Percentiles rank a stretch among this genome's conserved stretches.
phyloP scores from a whole-genome alignment of 2,113 vertebrate species.

The Mustelus asterias region DNA sequence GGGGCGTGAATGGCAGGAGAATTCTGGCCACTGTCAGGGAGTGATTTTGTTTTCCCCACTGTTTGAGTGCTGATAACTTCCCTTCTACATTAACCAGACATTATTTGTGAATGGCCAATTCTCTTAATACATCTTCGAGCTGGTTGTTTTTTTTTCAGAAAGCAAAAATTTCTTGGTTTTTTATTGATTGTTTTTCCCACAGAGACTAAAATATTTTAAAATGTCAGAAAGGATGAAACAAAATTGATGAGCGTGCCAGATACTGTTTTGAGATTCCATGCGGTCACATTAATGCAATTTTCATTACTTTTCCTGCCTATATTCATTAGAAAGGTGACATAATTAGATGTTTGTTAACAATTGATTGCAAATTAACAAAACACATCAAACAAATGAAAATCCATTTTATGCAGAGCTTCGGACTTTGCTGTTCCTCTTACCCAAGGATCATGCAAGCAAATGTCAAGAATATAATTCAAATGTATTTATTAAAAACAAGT shows the following conservation, averaged over 20 bases:
- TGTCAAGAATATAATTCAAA: background rate
- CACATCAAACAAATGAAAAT: background rate
- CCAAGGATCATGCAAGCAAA: background rate
- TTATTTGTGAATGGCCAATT: background rate
- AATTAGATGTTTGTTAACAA: background rate
- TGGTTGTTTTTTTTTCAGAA: background rate
- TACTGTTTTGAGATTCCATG: background rate
- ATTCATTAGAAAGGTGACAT: background rate
- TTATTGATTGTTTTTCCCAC: background rate
- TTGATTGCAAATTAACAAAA: background rate
- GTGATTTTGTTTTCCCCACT: background rate
- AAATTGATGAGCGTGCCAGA: background rate
- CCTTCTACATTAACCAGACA: background rate
- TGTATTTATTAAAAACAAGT: background rate
- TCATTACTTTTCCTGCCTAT: background rate
- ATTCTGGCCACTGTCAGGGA: background rate
- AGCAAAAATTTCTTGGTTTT: background rate
- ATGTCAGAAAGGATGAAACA: background rate
- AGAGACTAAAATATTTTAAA: background rate
- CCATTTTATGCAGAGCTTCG: background rate
- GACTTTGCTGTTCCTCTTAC: background rate
- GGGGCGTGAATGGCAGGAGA: no score
- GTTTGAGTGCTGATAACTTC: background rate
- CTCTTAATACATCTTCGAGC: background rate
- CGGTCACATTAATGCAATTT: background rate